Percentiles rank a stretch among this genome's conserved stretches.
Evolutionary conservation across 2,888 invertebrate species (phyloP).

Genomic region (Drosophila mettleri): DNA sequence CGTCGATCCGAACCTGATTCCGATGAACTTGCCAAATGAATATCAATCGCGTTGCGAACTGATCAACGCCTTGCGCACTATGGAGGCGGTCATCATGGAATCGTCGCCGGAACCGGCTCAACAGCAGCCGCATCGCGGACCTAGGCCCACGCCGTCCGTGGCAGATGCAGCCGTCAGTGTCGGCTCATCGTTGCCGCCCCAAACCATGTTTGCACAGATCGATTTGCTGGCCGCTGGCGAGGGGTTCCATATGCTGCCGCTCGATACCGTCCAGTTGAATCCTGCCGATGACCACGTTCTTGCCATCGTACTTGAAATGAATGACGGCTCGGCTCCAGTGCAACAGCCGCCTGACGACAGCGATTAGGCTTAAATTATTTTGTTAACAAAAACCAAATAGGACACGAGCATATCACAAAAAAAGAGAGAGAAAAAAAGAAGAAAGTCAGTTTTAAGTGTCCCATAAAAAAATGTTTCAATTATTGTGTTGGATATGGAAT

Average conservation of each 20-base stretch:
- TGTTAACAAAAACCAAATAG: background rate
- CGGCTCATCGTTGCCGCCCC: background rate
- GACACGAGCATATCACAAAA: background rate
- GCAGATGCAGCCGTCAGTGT: background rate
- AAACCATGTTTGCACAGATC: background rate
- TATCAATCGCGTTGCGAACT: background rate
- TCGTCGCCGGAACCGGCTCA: no score
- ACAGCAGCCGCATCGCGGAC: no score
- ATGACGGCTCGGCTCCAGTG: background rate
- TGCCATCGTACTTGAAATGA: background rate
- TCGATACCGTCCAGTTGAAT: background rate
- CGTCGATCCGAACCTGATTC: background rate
- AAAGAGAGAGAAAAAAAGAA: background rate
- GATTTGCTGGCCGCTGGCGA: constrained; percentile 5
- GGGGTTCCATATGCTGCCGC: background rate
- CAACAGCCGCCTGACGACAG: background rate
- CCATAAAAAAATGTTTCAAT: background rate
- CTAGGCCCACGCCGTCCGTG: no score
- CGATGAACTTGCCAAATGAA: background rate
- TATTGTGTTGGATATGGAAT: background rate
- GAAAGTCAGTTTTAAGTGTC: background rate
- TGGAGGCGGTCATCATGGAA: background rate
- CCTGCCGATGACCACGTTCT: background rate
- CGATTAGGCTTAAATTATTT: background rate
- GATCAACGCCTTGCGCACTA: background rate